Percentiles rank a stretch among this genome's conserved stretches.
phyloP scores from a whole-genome alignment of 2,113 vertebrate species.

The Tyrannus savana region DNA sequence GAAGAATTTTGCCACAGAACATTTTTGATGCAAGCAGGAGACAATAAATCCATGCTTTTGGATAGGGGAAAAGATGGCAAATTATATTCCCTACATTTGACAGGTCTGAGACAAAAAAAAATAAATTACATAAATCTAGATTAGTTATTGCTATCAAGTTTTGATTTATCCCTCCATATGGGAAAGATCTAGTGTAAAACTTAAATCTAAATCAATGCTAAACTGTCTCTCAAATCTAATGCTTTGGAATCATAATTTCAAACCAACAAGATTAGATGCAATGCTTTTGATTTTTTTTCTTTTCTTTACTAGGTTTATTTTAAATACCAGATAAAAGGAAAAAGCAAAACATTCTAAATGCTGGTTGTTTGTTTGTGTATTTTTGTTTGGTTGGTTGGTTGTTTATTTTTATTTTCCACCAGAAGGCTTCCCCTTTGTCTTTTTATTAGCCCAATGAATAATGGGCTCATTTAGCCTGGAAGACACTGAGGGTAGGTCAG shows the following conservation, averaged over 20 bases:
- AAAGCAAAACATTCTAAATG: not conserved
- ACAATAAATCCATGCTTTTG: not conserved
- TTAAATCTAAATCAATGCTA: not conserved
- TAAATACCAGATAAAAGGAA: not conserved
- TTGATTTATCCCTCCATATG: not conserved
- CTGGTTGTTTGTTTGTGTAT: not conserved
- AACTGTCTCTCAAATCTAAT: not conserved
- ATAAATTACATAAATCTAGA: not conserved
- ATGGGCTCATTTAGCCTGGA: conserved; percentile 44
- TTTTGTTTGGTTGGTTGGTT: no score
- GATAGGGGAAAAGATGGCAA: not conserved
- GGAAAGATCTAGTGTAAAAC: not conserved
- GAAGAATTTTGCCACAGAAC: not conserved
- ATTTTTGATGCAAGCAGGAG: not conserved
- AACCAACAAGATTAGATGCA: not conserved
- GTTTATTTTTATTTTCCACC: not conserved
- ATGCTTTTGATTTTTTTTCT: not conserved
- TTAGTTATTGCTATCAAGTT: not conserved
- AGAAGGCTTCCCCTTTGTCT: not conserved
- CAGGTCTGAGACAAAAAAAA: not conserved
- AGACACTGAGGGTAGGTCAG: conserved; percentile 23
- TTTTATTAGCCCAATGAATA: conserved; percentile 60
- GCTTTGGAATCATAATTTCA: not conserved
- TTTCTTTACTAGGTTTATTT: no score
- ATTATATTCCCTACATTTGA: not conserved